Percentiles rank a stretch among this genome's conserved stretches.
These are phyloP conservation scores for Leucania comma DNA, from an alignment of 2,888 invertebrate genomes.

Conservation along the genomic window DNA sequence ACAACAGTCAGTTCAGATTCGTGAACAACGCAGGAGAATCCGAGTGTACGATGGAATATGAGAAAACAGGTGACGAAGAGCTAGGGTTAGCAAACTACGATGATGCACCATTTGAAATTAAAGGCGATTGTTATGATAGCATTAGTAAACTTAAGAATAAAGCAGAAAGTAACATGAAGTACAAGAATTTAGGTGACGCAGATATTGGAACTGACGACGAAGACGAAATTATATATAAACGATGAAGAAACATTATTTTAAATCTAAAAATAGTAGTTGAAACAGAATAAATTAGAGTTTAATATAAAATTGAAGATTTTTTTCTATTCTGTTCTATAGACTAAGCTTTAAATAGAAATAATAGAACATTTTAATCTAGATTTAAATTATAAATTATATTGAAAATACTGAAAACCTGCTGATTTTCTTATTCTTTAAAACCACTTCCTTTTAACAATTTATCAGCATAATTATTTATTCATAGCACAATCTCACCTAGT, in stretches of 20 bases:
- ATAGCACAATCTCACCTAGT: too few species aligned
- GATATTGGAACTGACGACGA: neutral
- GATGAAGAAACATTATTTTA: neutral
- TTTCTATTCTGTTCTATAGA: too few species aligned
- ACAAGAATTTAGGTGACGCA: neutral
- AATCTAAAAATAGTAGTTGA: neutral
- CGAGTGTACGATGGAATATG: neutral
- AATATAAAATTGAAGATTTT: too few species aligned
- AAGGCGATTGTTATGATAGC: neutral
- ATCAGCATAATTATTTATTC: too few species aligned
- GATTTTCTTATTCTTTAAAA: too few species aligned
- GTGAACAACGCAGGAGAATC: slow-evolving; percentile 1
- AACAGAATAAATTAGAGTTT: neutral
- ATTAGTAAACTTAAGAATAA: neutral
- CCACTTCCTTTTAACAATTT: too few species aligned
- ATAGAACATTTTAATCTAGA: neutral
- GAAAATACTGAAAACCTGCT: neutral
- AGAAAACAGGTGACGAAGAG: neutral
- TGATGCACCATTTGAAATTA: neutral
- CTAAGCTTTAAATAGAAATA: neutral
- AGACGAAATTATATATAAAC: fast-evolving
- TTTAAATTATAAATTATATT: neutral
- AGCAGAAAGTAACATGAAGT: neutral
- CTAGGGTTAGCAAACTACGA: neutral
- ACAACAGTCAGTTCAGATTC: slow-evolving; percentile 3